Percentiles rank a stretch among this genome's conserved stretches.
phyloP scores from a whole-genome alignment of 2,797 vertebrate genomes.

The Okamejei kenojei region DNA sequence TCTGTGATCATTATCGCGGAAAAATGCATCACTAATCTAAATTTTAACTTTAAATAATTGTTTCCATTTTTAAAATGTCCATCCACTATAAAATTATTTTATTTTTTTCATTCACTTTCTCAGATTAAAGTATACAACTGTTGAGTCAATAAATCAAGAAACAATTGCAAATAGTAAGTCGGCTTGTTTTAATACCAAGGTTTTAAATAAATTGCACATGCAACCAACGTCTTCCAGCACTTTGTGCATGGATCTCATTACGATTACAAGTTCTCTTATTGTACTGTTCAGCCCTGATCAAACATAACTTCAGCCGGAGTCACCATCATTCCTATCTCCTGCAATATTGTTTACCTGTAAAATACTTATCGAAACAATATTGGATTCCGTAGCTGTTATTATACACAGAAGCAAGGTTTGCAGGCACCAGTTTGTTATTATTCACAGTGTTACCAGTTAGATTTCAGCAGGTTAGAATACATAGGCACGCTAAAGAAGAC shows the following conservation, averaged over 20 bases:
- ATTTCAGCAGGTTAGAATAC: slow-evolving; percentile 11
- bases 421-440: slow-evolving; percentile 36
- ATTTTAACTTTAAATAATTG: neutral
- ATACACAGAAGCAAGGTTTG: slow-evolving; percentile 34
- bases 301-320: neutral
- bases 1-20: no score
- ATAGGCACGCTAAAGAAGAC: slow-evolving; percentile 12
- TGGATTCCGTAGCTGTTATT: slow-evolving; percentile 30
- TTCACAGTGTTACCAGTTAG: slow-evolving; percentile 37
- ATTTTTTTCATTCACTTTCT: neutral
- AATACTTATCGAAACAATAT: slow-evolving; percentile 31
- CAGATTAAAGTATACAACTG: neutral
- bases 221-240: slow-evolving; percentile 16
- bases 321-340: neutral
- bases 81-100: neutral
- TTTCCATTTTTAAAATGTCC: neutral
- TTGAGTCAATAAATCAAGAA: neutral
- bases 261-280: slow-evolving; percentile 25
- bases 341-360: slow-evolving; percentile 33
- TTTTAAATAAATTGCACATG: slow-evolving; percentile 25
- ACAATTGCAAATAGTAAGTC: slow-evolving; percentile 16
- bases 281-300: slow-evolving; percentile 23
- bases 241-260: slow-evolving; percentile 13
- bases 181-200: slow-evolving; percentile 26
- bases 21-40: neutral